Evolutionary conservation across 2,888 invertebrate species (phyloP).

Genomic region (Drosophila leonis): DNA sequence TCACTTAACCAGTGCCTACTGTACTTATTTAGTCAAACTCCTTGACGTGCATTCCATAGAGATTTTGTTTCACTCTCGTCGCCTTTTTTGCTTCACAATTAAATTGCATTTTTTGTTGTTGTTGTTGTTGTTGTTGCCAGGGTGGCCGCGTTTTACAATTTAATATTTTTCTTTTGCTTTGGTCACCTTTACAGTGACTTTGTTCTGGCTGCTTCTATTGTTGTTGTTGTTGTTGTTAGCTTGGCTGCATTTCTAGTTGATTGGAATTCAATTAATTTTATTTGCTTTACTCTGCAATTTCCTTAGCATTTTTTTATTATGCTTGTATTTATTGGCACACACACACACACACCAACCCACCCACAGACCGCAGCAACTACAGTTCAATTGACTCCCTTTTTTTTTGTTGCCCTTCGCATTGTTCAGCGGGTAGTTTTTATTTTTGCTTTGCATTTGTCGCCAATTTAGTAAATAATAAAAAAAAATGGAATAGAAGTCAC

Average conservation of each 20-base stretch:
- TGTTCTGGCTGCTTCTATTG: constrained; percentile 34
- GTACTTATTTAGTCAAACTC: constrained; percentile 46
- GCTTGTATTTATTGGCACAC: constrained; percentile 76
- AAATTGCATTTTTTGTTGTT: constrained; percentile 66
- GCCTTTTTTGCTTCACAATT: constrained; percentile 61
- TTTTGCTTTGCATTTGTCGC: constrained; percentile 76
- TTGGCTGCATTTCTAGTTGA: constrained; percentile 79
- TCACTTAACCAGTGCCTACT: neutral
- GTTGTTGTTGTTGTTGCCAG: constrained; percentile 21
- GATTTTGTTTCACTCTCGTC: constrained; percentile 13
- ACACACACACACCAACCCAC: constrained; percentile 48
- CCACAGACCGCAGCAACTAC: constrained; percentile 56
- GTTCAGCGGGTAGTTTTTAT: constrained; percentile 28
- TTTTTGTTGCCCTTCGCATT: constrained; percentile 52
- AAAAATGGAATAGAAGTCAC: constrained; percentile 61
- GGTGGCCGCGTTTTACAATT: constrained; percentile 59
- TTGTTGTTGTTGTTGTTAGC: constrained; percentile 43
- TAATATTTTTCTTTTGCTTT: constrained; percentile 54
- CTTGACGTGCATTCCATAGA: constrained; percentile 1
- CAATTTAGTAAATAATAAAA: constrained; percentile 82
- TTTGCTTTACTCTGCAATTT: constrained; percentile 81
- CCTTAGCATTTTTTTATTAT: constrained; percentile 79
- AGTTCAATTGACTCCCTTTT: constrained; percentile 70
- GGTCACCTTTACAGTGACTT: constrained; percentile 45
- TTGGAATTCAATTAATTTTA: constrained; percentile 84